Base-by-base conservation (phyloP, 2,888 invertebrate genomes). In the Parasteatoda lunata region DNA sequence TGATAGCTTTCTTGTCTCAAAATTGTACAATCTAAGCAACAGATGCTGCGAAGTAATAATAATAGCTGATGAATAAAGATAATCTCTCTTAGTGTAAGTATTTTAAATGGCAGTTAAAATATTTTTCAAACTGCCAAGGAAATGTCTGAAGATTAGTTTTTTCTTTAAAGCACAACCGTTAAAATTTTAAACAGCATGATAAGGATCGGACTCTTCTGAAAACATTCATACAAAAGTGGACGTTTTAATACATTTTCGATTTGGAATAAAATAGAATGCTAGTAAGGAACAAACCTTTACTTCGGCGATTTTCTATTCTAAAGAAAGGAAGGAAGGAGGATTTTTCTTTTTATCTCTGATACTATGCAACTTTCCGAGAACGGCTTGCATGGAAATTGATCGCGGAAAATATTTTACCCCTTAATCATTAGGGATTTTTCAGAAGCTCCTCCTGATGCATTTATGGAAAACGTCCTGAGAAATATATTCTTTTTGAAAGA, bases 381-480 rank as follows among this genome's bases (percentile, higher is more conserved):
- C 59, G 11, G 64, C 59, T 49, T 73, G 30, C 65, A 64, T 72
- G 51, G 47, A 64, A 59, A 79, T 79, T 79, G 79, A 79, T 79
- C 79, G 71, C n/a, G 13, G 51, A 64, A 80, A 52, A 73, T 71
- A 80, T 80, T 79, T 79, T 79, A 59, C 54, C 66, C 64, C 64
- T 66, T 80, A 80, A 80, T 80, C 80, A 80, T 73, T 72, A 73
- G 80, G 73, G 73, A 80, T 73, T 80, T 80, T 66, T 65, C 9
- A 13, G 59, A 45, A 51, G 64, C 66, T 51, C 47, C 52, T 49
- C 15, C 52, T 52, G 66, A 80, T 73, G 80, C 80, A 80, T 80
- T 80, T 80, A 80, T 80, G 80, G 80, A 80, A 80, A 73, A 71
- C 66, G 64, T 73, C 72, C 72, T 30, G 51, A 59, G 72, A 80